These are phyloP conservation scores for Eulemur rubriventer DNA, from an alignment of 2,797 vertebrate species.

Conservation along the genomic window DNA sequence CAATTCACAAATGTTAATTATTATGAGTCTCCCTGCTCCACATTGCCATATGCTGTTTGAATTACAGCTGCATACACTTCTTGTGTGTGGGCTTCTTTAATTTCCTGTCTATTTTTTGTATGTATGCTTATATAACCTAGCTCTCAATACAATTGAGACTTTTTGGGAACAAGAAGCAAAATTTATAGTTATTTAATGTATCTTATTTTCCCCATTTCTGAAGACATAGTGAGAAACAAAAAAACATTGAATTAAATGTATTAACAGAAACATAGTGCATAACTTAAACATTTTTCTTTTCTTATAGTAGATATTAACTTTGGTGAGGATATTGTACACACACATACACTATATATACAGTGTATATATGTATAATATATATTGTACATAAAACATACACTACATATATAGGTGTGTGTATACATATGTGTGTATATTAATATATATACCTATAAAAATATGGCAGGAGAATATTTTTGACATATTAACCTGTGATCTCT, in stretches of 20 bases:
- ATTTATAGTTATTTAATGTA: neutral
- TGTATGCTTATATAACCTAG: conserved; percentile 30
- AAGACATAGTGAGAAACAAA: neutral
- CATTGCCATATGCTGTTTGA: conserved; percentile 42
- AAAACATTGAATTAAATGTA: neutral
- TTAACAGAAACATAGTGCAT: neutral
- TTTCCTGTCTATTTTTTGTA: conserved; percentile 51
- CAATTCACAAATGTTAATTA: conserved; percentile 55
- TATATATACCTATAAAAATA: neutral
- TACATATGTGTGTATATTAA: neutral
- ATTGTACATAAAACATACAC: neutral
- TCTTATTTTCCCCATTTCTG: conserved; percentile 28
- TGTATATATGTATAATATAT: neutral
- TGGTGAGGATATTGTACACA: neutral
- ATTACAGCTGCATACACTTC: neutral
- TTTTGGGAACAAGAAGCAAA: neutral
- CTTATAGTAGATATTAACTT: neutral
- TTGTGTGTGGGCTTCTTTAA: neutral
- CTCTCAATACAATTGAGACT: conserved; percentile 24
- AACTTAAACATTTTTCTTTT: neutral
- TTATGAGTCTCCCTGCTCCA: conserved; percentile 27
- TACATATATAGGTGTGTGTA: neutral
- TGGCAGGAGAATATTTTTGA: neutral
- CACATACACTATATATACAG: neutral
- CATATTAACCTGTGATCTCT: neutral